Evolutionary conservation across 1,140 invertebrate genomes (phyloP).

Genomic region (Drosophila santomea): DNA sequence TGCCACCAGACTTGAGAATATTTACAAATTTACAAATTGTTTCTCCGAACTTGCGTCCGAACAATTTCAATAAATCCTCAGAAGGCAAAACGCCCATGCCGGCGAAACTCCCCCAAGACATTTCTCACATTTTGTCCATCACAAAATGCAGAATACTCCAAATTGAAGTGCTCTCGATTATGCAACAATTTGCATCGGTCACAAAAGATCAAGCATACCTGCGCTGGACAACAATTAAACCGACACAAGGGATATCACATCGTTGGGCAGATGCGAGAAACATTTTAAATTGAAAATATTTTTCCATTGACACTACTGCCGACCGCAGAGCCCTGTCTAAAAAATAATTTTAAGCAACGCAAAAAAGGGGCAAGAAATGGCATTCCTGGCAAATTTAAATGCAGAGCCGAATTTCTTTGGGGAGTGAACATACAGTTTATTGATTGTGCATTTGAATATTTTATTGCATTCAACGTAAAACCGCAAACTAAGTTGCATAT

Average conservation of each 20-base stretch:
- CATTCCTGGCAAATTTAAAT: conserved; percentile 38
- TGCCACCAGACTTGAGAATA: neutral
- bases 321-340: conserved; percentile 60
- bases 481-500: conserved; percentile 45
- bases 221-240: conserved; percentile 56
- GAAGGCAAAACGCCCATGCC: neutral
- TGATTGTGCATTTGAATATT: conserved; percentile 80
- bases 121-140: conserved; percentile 10
- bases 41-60: neutral
- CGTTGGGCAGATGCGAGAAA: conserved; percentile 21
- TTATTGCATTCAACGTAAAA: conserved; percentile 68
- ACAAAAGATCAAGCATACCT: conserved; percentile 3
- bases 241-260: conserved; percentile 36
- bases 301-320: conserved; percentile 67
- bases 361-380: conserved; percentile 15
- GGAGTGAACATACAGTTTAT: conserved; percentile 50
- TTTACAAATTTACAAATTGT: conserved; percentile 19
- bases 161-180: conserved; percentile 24
- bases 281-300: conserved; percentile 82
- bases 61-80: conserved; percentile 1
- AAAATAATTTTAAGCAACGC: conserved; percentile 47
- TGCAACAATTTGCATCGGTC: conserved; percentile 35
- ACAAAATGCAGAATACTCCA: neutral
- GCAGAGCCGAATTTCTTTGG: conserved; percentile 25
- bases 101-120: neutral